These are phyloP conservation scores for Odontothrips loti DNA, from an alignment of 2,888 invertebrate species.

Conservation along the genomic window DNA sequence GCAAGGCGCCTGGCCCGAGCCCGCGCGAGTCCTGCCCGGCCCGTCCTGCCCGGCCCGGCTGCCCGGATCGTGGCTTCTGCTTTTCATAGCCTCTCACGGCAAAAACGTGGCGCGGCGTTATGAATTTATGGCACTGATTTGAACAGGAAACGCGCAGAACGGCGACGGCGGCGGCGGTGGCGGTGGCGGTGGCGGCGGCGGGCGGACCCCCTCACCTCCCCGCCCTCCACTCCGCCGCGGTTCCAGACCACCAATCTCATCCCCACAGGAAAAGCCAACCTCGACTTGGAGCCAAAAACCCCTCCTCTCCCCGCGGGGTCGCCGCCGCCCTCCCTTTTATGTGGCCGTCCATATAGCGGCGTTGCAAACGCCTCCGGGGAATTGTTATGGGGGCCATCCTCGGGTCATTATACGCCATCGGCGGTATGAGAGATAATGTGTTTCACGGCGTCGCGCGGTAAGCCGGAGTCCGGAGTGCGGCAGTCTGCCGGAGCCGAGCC, in stretches of 20 bases:
- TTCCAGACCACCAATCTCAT: background rate
- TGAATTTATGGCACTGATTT: conserved; percentile 25
- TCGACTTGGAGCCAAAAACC: too few species aligned
- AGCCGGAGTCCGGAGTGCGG: too few species aligned
- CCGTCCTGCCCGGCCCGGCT: background rate
- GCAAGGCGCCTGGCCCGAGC: background rate
- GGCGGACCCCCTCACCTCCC: too few species aligned
- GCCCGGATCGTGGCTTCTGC: conserved; percentile 4
- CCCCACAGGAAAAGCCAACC: background rate
- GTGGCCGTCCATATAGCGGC: too few species aligned
- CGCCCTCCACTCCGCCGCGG: background rate
- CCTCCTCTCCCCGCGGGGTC: too few species aligned
- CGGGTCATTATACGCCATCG: too few species aligned
- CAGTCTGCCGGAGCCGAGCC: too few species aligned
- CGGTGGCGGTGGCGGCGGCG: background rate
- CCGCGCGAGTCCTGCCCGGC: background rate
- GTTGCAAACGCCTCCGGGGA: too few species aligned
- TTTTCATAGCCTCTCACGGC: conserved; percentile 18
- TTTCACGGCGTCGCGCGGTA: too few species aligned
- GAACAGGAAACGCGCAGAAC: background rate
- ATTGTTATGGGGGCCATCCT: too few species aligned
- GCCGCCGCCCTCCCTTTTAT: too few species aligned
- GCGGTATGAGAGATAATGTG: too few species aligned
- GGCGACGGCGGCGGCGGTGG: background rate
- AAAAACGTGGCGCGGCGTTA: background rate